Evolutionary conservation across 1,140 invertebrate genomes (phyloP).

Genomic region (Linepithema humile): DNA sequence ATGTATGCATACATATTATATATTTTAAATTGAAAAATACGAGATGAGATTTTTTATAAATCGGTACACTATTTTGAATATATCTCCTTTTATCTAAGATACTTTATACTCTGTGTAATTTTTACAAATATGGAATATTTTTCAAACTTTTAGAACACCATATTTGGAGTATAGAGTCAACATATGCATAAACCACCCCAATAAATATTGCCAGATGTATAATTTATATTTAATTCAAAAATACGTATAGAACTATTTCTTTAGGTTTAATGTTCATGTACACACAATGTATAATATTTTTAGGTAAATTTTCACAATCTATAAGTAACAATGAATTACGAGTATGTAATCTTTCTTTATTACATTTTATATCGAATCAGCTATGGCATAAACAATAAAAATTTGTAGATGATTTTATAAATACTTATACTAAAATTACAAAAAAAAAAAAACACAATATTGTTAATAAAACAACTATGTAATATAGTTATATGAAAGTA

Average conservation of each 20-base stretch:
- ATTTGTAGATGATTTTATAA: slow-evolving; percentile 49
- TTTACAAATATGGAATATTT: slow-evolving; percentile 39
- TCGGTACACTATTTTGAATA: slow-evolving; percentile 64
- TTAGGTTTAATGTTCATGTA: slow-evolving; percentile 34
- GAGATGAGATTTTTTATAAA: slow-evolving; percentile 55
- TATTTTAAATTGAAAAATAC: slow-evolving; percentile 45
- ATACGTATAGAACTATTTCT: slow-evolving; percentile 46
- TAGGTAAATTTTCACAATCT: slow-evolving; percentile 43
- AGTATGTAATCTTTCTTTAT: slow-evolving; percentile 39
- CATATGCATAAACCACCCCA: not conserved
- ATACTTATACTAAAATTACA: not conserved
- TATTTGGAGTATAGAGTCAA: slow-evolving; percentile 25
- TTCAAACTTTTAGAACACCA: slow-evolving; percentile 25
- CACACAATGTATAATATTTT: slow-evolving; percentile 47
- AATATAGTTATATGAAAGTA: slow-evolving; percentile 10
- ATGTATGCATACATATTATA: slow-evolving; percentile 46
- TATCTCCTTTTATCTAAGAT: slow-evolving; percentile 51
- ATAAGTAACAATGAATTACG: slow-evolving; percentile 45
- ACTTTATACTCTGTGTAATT: slow-evolving; percentile 64
- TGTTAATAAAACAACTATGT: slow-evolving; percentile 33
- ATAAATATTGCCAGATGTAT: slow-evolving; percentile 19
- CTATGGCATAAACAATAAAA: slow-evolving; percentile 53
- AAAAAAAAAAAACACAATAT: slow-evolving; percentile 31
- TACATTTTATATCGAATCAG: slow-evolving; percentile 64
- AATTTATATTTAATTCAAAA: slow-evolving; percentile 42